Conservation (phyloP, 2,113 vertebrate genomes). For the Chloroceryle aenea region DNA sequence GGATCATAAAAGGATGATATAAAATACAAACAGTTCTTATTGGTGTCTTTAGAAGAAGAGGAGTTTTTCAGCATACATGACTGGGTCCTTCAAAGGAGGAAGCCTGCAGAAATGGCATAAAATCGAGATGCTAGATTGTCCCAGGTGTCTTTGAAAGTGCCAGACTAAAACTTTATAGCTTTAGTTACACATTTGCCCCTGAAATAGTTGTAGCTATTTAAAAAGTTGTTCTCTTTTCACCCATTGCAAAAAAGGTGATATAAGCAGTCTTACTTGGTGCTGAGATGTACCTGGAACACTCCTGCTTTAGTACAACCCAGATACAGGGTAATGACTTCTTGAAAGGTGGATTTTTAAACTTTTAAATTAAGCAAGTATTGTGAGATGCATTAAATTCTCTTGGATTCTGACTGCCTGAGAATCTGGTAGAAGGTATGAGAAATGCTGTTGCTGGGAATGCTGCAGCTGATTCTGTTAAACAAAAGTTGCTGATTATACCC, state of each 20-base stretch:
- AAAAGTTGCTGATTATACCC: neutral
- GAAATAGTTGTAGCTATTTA: neutral
- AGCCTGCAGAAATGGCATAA: neutral
- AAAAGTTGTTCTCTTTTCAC: neutral
- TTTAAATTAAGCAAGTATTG: neutral
- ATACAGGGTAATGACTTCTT: neutral
- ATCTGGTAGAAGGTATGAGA: neutral
- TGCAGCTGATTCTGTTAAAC: neutral
- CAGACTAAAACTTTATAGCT: neutral
- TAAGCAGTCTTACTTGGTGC: neutral
- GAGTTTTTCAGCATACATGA: neutral
- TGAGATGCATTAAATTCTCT: neutral
- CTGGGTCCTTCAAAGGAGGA: neutral
- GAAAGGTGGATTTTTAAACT: neutral
- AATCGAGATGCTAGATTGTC: neutral
- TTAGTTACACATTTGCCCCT: neutral
- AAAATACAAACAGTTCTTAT: neutral
- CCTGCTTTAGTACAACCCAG: neutral
- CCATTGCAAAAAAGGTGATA: neutral
- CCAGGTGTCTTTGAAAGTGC: neutral
- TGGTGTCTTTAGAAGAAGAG: neutral
- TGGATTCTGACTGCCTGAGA: neutral
- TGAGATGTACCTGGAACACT: neutral
- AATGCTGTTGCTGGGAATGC: neutral
- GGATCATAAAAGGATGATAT: neutral